phyloP scores from a whole-genome alignment of 2,113 vertebrate genomes.

The Cyanoliseus patagonus region DNA sequence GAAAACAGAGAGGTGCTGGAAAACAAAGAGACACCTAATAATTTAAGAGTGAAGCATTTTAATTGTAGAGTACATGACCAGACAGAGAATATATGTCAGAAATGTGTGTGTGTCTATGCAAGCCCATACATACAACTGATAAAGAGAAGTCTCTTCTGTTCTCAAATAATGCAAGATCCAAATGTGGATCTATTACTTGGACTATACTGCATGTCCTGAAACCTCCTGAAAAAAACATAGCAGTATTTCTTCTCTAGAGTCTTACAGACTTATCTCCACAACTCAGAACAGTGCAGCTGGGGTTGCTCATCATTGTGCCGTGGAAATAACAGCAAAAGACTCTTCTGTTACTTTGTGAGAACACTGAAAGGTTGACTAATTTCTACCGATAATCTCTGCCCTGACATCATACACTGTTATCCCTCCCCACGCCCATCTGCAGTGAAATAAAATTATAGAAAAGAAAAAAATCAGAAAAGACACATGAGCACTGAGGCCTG shows the following conservation, averaged over 20 bases:
- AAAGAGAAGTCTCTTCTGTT: not conserved
- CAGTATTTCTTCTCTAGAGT: not conserved
- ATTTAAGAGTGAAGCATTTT: slow-evolving; percentile 10
- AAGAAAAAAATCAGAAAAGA: not conserved
- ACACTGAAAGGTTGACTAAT: slow-evolving; percentile 10
- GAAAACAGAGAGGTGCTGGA: not conserved
- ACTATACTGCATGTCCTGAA: not conserved
- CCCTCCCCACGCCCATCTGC: not conserved
- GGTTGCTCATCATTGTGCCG: not conserved
- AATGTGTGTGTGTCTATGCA: fast-evolving
- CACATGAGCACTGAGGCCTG: not conserved
- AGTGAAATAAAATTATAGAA: not conserved
- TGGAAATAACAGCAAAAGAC: not conserved
- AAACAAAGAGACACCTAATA: not conserved
- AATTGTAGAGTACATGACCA: not conserved
- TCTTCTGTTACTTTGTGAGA: not conserved
- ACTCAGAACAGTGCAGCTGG: not conserved
- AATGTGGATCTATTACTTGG: not conserved
- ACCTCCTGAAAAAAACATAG: not conserved
- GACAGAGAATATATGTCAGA: not conserved
- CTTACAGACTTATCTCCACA: not conserved
- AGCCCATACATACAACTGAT: not conserved
- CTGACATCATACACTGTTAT: not conserved
- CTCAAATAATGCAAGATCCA: not conserved
- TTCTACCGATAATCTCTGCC: slow-evolving; percentile 40